phyloP scores from a whole-genome alignment of 2,113 vertebrate genomes.

The Solenodon paradoxus region DNA sequence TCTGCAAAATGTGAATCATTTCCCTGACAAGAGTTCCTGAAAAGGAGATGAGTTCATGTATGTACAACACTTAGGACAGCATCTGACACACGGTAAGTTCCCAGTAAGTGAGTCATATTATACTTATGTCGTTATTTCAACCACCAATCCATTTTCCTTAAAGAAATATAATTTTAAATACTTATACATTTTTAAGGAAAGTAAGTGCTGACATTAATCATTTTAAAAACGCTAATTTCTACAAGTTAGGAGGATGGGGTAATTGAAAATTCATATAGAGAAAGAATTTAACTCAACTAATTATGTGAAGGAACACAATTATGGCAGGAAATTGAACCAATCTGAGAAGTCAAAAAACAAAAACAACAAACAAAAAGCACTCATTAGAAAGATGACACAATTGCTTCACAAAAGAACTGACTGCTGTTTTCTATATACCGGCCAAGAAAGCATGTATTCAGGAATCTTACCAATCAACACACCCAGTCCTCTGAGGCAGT shows the following conservation, averaged over 20 bases:
- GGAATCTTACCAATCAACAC: not conserved
- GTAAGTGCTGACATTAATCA: not conserved
- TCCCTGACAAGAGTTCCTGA: not conserved
- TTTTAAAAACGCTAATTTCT: not conserved
- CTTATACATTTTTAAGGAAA: not conserved
- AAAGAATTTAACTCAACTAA: not conserved
- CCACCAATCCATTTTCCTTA: not conserved
- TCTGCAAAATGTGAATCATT: not conserved
- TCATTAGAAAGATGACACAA: not conserved
- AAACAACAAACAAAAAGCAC: not conserved
- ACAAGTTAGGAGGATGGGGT: not conserved
- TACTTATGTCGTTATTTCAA: not conserved
- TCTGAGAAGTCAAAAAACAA: not conserved
- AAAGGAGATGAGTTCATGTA: not conserved
- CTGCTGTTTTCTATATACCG: not conserved
- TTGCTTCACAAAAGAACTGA: not conserved
- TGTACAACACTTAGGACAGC: not conserved
- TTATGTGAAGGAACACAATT: not conserved
- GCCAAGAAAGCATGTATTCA: not conserved
- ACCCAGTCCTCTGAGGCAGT: not conserved
- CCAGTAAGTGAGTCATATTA: not conserved
- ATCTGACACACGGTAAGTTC: not conserved
- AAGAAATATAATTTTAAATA: conserved; percentile 1
- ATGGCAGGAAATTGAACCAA: not conserved
- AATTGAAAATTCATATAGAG: not conserved